Percentiles rank a stretch among this genome's conserved stretches.
Evolutionary conservation across 2,888 invertebrate genomes (phyloP).

Genomic region (Calliopum simillimum): DNA sequence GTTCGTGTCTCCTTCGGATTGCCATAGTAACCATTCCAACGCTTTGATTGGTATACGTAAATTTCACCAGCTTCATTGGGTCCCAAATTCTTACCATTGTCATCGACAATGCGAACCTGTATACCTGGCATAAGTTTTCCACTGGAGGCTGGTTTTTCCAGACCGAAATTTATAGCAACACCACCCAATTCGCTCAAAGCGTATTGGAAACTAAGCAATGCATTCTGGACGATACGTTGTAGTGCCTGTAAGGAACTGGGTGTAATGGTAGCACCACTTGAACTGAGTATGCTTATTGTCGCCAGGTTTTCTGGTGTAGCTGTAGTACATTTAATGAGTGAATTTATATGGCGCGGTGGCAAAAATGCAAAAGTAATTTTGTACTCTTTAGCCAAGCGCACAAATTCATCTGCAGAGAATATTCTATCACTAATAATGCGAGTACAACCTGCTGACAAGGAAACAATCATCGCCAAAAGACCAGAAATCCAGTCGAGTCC

Average conservation of each 20-base stretch:
- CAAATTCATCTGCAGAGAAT: conserved; percentile 52
- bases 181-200: conserved; percentile 55
- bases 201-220: conserved; percentile 50
- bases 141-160: conserved; percentile 40
- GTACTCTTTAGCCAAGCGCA: conserved; percentile 52
- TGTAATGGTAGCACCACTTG: conserved; percentile 51
- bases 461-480: not conserved
- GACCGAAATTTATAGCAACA: conserved; percentile 40
- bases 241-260: conserved; percentile 48
- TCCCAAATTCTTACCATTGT: no score
- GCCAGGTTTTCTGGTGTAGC: conserved; percentile 48
- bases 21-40: conserved; percentile 57
- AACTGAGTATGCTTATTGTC: conserved; percentile 47
- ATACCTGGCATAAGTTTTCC: no score
- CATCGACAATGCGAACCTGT: no score
- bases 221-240: conserved; percentile 48
- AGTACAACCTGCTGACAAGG: not conserved
- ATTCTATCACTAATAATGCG: conserved; percentile 42
- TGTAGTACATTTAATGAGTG: no score
- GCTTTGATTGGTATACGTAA: conserved; percentile 35
- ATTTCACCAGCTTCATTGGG: no score
- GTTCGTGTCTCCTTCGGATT: conserved; percentile 50
- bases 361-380: conserved; percentile 50
- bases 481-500: conserved; percentile 17
- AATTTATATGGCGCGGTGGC: conserved; percentile 55